Evolutionary conservation across 2,888 invertebrate genomes (phyloP), one percentile per base, ranked within the genome.

Genomic region (Thecocarcelia acutangulata): DNA sequence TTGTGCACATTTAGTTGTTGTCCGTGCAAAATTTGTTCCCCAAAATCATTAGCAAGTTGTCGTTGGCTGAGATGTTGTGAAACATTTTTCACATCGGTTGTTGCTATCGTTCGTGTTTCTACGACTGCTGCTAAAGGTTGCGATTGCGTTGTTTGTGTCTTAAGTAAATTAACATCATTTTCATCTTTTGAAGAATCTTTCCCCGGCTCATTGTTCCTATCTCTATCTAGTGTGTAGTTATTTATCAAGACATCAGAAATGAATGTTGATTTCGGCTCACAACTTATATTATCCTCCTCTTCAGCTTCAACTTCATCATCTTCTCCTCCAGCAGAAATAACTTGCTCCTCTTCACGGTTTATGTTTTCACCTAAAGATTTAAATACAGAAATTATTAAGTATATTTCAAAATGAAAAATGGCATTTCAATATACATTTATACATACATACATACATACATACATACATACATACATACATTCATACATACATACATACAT

Each of bases 1-100:
- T 52, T 59, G 44, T 72, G 42, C 15, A 66, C 58, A n/a, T 42
- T 64, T 72, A 72, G 50, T 17, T 64, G 78, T 3, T 64, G 72
- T 0, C 56, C 64, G n/a, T 70, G 42, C 40, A 70, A 42, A 58
- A 64, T 56, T 58, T 77, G 48, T 37, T 77, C 19, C 3, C 11
- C 33, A 13, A 66, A 50, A 19, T 72, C 58, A 12, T 42, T 44
- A 48, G 33, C 11, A 72, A 52, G 9, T 17, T 63, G 48, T 12
- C n/a, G 44, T 2, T 69, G 54, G 11, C 15, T 61, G 46, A 56
- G 28, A 48, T 48, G 17, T 17, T 70, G 44, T 6, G n/a, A 21
- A 17, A 54, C 12, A 69, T 46, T 61, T 61, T 68, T 52, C 13
- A 21, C 44, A n/a, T 40, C n/a, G 5, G 21, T 5, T 59, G 59